Evolutionary conservation across 2,797 vertebrate genomes (phyloP).

Genomic region (Carapus acus): DNA sequence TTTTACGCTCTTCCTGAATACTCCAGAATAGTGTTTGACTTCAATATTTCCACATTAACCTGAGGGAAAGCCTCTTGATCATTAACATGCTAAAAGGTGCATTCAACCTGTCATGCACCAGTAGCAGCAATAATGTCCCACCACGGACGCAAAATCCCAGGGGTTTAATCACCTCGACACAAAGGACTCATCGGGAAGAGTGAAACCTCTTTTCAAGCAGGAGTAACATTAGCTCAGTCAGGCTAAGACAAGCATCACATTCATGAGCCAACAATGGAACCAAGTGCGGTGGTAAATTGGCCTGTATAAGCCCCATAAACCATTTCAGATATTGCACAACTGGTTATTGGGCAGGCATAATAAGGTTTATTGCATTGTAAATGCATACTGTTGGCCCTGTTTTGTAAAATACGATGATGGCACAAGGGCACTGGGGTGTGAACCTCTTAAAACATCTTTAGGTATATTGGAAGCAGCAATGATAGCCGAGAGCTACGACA

Average conservation of each 20-base stretch:
- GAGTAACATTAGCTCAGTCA: constrained; percentile 70
- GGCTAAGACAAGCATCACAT: constrained; percentile 72
- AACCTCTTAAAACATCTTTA: constrained; percentile 42
- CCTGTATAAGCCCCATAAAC: constrained; percentile 66
- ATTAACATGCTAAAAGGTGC: constrained; percentile 71
- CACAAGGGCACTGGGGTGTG: constrained; percentile 51
- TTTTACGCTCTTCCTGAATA: constrained; percentile 5
- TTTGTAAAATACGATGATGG: constrained; percentile 60
- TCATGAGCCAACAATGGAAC: constrained; percentile 68
- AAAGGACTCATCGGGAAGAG: constrained; percentile 57
- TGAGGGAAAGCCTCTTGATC: constrained; percentile 44
- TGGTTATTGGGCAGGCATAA: constrained; percentile 71
- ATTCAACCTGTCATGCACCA: constrained; percentile 64
- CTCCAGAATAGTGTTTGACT: neutral
- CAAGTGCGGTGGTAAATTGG: constrained; percentile 67
- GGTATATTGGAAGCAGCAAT: constrained; percentile 33
- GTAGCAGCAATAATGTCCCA: constrained; percentile 63
- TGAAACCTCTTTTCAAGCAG: constrained; percentile 61
- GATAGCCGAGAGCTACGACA: constrained; percentile 31
- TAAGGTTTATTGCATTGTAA: constrained; percentile 71
- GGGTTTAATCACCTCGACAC: constrained; percentile 69
- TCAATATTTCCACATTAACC: constrained; percentile 28
- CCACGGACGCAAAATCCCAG: constrained; percentile 60
- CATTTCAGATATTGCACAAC: constrained; percentile 68
- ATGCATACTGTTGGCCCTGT: constrained; percentile 64